Base-by-base conservation (phyloP, 2,888 invertebrate genomes). In the Tricholauxania praeusta region DNA sequence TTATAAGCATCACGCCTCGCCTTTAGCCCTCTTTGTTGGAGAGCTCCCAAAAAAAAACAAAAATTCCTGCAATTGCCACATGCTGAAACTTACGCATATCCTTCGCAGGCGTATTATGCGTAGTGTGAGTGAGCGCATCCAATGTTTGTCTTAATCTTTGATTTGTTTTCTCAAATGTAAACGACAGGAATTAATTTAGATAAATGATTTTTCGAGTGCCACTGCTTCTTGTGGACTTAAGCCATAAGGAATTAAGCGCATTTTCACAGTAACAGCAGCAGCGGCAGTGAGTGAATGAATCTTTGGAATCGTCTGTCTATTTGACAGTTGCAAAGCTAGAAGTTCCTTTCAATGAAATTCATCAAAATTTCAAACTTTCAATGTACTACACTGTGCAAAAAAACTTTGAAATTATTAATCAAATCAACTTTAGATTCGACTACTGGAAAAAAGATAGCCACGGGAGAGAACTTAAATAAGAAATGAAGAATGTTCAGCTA, bases 171-270 rank as follows among this genome's bases (percentile, higher is more conserved):
- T 81, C 85, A 84, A 86, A 87, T 87, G 87, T 87, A 87, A 87
- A 87, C 87, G 87, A 87, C 87, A 87, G 86, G 87, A 86, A 87
- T 87, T 87, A 87, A 87, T 87, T 87, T 87, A 86, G 87, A 87
- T 86, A 87, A 87, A 87, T 87, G 87, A 86, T 86, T 86, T 85
- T 78, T 83, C 81, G 83, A 84, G 84, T 79, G 78, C 59, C 32
- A 67, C 73, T 73, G 48, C 65, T 69, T 32, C 72, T 39, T 39
- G 52, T 19, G 39, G 19, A 51, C n/a, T 47, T 51, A 39, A 64
- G 64, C 51, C 49, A 22, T 51, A 15, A 39, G 15, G 49, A 15
- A 64, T 28, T 39, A 64, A 39, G 49, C 19, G 28, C 47, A 49
- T 19, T 51, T 51, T 19, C 19, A 14, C 7, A 52, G 62, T 28